Base-by-base conservation (phyloP, 2,888 invertebrate genomes). In the Linyphia triangularis region DNA sequence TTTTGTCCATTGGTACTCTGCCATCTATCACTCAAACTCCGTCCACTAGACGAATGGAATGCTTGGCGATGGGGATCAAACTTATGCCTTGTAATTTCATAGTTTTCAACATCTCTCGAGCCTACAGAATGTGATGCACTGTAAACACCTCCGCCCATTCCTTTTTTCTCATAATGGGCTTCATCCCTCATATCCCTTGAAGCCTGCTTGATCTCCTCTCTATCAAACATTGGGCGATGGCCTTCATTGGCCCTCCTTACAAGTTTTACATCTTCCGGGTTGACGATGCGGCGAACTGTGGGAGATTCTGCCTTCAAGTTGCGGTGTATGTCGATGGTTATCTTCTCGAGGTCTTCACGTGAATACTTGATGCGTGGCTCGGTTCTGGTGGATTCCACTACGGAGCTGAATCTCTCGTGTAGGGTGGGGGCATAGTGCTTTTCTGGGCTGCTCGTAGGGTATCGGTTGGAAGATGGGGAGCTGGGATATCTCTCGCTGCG, bases 121-220 rank as follows among this genome's bases (percentile, higher is more conserved):
- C 69, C 61, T 2, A 61, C 33, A 26, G 70, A 19, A 70, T 77
- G 77, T 19, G 51, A 16, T 24, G 72, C 13, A 30, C 30, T 37
- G 37, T 85, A 85, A 69, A 13, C 24, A 5, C n/a, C 70, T 0
- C 51, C 57, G n/a, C 22, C 6, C 6, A 28, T 59, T 22, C 13
- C 10, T 30, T 59, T 84, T 24, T 77, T 57, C 28, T 89, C 88
- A 72, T 63, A 75, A 57, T 85, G 77, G 13, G 85, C 75, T 16
- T 91, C 90, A 51, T 89, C 90, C n/a, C 88, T 79, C 73, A 90
- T 69, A 61, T 88, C 84, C 57, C 85, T 75, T 1, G 88, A 67
- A n/a, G 90, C 89, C 40, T 89, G 89, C 30, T 89, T 86, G n/a
- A 91, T 90, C 73, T 91, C 91, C 59, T 91, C 91, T 22, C 91